These are phyloP conservation scores for Arenaria interpres DNA, from an alignment of 2,113 vertebrate species.

Conservation along the genomic window DNA sequence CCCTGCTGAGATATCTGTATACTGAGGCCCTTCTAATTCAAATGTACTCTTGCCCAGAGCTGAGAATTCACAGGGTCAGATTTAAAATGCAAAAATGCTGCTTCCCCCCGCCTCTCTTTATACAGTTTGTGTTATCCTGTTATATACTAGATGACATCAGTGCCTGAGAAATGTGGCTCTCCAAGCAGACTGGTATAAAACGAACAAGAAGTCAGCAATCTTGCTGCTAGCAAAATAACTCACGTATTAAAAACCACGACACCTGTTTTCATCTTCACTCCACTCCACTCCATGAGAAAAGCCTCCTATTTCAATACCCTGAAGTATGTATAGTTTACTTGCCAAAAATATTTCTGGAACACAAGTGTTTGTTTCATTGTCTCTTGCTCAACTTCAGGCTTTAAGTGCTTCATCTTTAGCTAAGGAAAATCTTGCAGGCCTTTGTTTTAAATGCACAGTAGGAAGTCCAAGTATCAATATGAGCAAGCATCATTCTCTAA, in stretches of 20 bases:
- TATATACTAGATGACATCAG: background rate
- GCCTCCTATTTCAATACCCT: background rate
- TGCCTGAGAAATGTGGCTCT: background rate
- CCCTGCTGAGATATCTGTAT: background rate
- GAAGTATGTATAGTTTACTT: background rate
- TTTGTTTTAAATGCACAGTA: background rate
- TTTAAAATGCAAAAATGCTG: background rate
- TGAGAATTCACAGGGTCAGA: background rate
- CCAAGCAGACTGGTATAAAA: background rate
- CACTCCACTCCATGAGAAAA: background rate
- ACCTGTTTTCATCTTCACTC: background rate
- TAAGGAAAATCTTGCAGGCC: background rate
- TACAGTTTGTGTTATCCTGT: background rate
- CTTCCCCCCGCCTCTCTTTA: fast-evolving
- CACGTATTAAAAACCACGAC: background rate
- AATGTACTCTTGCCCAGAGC: background rate
- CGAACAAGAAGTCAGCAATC: background rate
- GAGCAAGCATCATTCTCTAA: background rate
- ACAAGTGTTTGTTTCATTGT: background rate
- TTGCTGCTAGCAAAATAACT: background rate
- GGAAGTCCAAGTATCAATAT: background rate
- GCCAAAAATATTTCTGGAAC: background rate
- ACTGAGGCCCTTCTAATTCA: background rate
- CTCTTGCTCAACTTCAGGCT: background rate
- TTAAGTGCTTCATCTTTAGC: background rate